These are phyloP conservation scores for Gerris lacustris DNA, from an alignment of 2,888 invertebrate genomes.

Conservation along the genomic window DNA sequence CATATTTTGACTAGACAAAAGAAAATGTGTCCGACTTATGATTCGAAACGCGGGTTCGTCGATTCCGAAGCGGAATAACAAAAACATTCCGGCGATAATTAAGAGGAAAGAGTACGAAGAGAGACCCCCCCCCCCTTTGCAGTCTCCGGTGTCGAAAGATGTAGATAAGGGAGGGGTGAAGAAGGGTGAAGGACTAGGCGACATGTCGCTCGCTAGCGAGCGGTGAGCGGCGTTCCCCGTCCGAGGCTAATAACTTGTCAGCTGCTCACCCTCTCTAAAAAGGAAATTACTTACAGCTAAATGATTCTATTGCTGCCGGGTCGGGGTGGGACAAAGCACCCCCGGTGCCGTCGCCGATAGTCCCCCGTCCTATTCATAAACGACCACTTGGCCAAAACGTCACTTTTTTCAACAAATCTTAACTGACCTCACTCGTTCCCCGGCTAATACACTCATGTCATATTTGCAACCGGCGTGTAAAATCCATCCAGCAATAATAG, in stretches of 20 bases:
- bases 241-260: slow-evolving; percentile 35
- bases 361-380: slow-evolving; percentile 5
- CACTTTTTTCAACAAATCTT: background rate
- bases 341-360: background rate
- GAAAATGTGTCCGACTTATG: too few species aligned
- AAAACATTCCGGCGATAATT: background rate
- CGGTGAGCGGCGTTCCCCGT: slow-evolving; percentile 8
- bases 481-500: too few species aligned
- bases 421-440: background rate
- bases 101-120: background rate
- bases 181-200: background rate
- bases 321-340: background rate
- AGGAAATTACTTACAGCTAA: slow-evolving; percentile 59
- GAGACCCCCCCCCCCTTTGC: too few species aligned
- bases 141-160: background rate
- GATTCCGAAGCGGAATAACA: background rate
- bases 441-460: too few species aligned
- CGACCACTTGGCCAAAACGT: background rate
- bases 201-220: background rate
- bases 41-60: too few species aligned
- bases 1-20: too few species aligned
- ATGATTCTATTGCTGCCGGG: slow-evolving; percentile 46
- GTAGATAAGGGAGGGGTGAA: background rate
- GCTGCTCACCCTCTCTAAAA: slow-evolving; percentile 35
- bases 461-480: too few species aligned